Base-by-base conservation (phyloP, 2,113 vertebrate species). In the Chaetodon auriga region DNA sequence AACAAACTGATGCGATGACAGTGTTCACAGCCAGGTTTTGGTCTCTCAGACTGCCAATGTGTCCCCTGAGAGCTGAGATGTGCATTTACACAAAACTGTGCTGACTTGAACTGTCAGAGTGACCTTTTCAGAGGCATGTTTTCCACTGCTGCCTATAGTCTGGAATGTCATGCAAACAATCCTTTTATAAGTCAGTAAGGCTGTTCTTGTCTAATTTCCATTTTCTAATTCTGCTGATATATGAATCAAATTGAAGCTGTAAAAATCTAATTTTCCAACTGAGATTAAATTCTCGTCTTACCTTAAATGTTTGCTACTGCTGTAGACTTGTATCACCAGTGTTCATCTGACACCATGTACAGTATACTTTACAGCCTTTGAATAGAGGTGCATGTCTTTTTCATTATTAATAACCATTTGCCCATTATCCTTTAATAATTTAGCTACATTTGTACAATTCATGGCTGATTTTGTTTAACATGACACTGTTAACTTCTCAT, bases 371-470 rank as follows among this genome's bases (percentile, higher is more conserved):
- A 68, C 46, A 60, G 30, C 21, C 15, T 45, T 48, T 61, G 55
- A 80, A 70, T 25, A 36, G 54, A 79, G 38, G 23, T 57, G 18
- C 51, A 69, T 49, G 53, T 77, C 57, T 53, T 54, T 61, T 90
- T 66, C 58, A 89, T 90, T 85, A 86, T 90, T 89, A 68, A 88
- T 82, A 57, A 19, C 68, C 54, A 71, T 73, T 45, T 82, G 58
- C 65, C 48, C 30, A 23, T 64, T 51, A 64, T 13, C 21, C 15
- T 71, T 93, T 35, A 89, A 91, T 90, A 70, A 86, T 89, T 89
- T 11, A 89, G 15, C 11, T 6, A 38, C 74, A 66, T 81, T 83
- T 87, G 82, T 71, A 68, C 69, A 83, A n/a, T 55, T 61, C 76
- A 81, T 80, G 74, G 25, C 14, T 7, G 51, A 69, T 77, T 84